Evolutionary conservation across 92 coral and sea anemone genomes (phyloP), one percentile per base, ranked within the genome.

Genomic region (Hydrozoanthus gracilis): DNA sequence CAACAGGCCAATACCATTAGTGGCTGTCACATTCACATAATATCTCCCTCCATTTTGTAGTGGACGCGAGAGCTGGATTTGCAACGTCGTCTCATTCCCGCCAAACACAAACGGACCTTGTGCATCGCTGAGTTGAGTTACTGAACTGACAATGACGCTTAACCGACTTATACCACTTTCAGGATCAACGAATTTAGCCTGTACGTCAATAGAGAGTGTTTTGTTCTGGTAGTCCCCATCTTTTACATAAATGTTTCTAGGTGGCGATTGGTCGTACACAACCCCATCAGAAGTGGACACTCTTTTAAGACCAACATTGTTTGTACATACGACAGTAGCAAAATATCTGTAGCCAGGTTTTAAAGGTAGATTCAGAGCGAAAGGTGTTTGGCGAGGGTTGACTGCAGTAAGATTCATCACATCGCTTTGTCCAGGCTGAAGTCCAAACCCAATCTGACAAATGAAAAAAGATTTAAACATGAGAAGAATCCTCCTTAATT

Each of bases 271-370:
- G 73, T 96, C 99, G 35, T 90, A 91, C 49, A 89, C 89, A 54
- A 93, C 87, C 54, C 99, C 99, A 65, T 95, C 86, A 6, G 96
- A 93, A 51, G 89, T 75, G 9, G 95, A 72, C 14, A 90, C 54
- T 15, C 90, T 82, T 77, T 90, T 86, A 7, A 95, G 93, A 44
- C 97, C 99, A 39, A 91, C 97, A 14, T 92, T 90, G 88, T 96
- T 96, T 20, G 70, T 86, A 83, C 99, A 96, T 74, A 86, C 75
- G 2, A 96, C 95, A 1, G 99, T 95, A 54, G 99, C 96, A 88
- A 96, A 96, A 72, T 96, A 96, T 44, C 95, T 91, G 73, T 78
- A 83, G 27, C 97, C 98, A 17, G 80, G 90, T 68, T 79, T 91
- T 44, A 95, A 92, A 47, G 60, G 51, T 1, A 87, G 61, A 4